These are phyloP conservation scores for Galleria mellonella DNA, from an alignment of 1,140 invertebrate species.

Conservation along the genomic window DNA sequence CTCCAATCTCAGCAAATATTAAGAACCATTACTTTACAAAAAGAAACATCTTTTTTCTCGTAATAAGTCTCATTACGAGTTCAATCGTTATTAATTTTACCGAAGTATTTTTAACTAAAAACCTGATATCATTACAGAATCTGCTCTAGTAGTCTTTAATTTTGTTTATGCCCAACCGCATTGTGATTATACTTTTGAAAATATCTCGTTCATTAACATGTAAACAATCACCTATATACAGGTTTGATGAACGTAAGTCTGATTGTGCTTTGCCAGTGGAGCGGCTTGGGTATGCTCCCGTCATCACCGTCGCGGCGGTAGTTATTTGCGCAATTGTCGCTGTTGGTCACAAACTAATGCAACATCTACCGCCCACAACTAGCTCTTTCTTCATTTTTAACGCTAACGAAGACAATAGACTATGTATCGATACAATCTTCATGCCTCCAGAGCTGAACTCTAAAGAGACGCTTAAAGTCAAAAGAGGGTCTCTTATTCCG, in stretches of 20 bases:
- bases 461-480: conserved; percentile 13
- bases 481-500: conserved; percentile 36
- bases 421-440: conserved; percentile 45
- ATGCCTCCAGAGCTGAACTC: conserved; percentile 8
- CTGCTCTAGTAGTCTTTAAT: too few relatives aligned
- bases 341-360: conserved; percentile 29
- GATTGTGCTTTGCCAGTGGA: conserved; percentile 39
- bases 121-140: too few relatives aligned
- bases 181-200: too few relatives aligned
- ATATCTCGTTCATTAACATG: too few relatives aligned
- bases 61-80: too few relatives aligned
- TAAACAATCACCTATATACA: too few relatives aligned
- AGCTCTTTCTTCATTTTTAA: conserved; percentile 62
- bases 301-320: conserved; percentile 36
- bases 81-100: too few relatives aligned
- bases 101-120: too few relatives aligned
- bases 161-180: too few relatives aligned
- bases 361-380: conserved; percentile 34
- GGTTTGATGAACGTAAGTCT: conserved; percentile 54
- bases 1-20: too few relatives aligned
- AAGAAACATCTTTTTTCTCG: too few relatives aligned
- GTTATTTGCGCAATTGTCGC: conserved; percentile 31
- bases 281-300: conserved; percentile 32
- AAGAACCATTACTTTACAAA: too few relatives aligned
- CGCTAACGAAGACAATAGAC: conserved; percentile 56